These are phyloP conservation scores for Bos taurus DNA, from an alignment of 2,113 vertebrate genomes.

Conservation along the genomic window ARS-UCD2.0 NC_037337.1:66982501-66983000, in stretches of 20 bases:
- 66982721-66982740: conserved; percentile 67
- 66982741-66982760: conserved; percentile 27
- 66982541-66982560: conserved; percentile 65
- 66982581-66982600: conserved; percentile 17
- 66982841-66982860: conserved; percentile 64
- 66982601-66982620: conserved; percentile 48
- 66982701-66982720: conserved; percentile 67
- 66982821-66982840: conserved; percentile 54
- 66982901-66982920: conserved; percentile 51
- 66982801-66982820: conserved; percentile 67
- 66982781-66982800: conserved; percentile 46
- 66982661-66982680: conserved; percentile 67
- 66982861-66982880: conserved; percentile 68
- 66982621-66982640: conserved; percentile 48
- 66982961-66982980: conserved; percentile 56
- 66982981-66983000: conserved; percentile 62
- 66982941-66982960: conserved; percentile 54
- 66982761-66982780: conserved; percentile 12
- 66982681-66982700: conserved; percentile 67
- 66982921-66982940: conserved; percentile 75
- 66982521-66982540: conserved; percentile 69
- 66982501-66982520: conserved; percentile 68
- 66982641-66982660: conserved; percentile 75
- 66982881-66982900: conserved; percentile 76
- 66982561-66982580: conserved; percentile 67